Evolutionary conservation across 1,140 invertebrate species (phyloP).

Genomic region (Plectrocnemia conspersa): DNA sequence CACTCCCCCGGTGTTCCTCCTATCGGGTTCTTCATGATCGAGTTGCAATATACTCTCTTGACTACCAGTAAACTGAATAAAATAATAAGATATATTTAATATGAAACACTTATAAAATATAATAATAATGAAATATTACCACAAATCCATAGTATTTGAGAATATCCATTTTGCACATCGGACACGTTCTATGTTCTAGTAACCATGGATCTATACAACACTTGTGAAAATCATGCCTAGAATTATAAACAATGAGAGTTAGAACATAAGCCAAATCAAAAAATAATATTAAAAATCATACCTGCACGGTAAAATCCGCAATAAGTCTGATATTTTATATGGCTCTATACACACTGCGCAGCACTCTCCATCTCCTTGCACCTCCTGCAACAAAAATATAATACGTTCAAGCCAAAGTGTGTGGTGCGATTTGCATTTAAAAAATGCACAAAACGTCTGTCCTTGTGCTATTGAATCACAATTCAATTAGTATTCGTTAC

Average conservation of each 20-base stretch:
- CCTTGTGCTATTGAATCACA: too few species aligned
- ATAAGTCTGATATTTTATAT: constrained; percentile 77
- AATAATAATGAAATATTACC: constrained; percentile 44
- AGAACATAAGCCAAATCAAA: not conserved
- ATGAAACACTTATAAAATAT: constrained; percentile 1
- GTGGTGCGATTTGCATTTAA: too few species aligned
- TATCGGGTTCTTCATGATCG: constrained; percentile 55
- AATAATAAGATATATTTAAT: constrained; percentile 5
- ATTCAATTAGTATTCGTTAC: too few species aligned
- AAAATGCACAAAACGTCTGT: too few species aligned
- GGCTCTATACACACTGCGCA: constrained; percentile 90
- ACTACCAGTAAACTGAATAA: constrained; percentile 66
- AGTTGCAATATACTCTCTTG: constrained; percentile 73
- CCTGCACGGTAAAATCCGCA: constrained; percentile 84
- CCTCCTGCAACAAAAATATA: constrained; percentile 55
- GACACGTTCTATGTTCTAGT: constrained; percentile 86
- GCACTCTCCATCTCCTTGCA: constrained; percentile 77
- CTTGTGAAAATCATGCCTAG: constrained; percentile 92
- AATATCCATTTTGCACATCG: constrained; percentile 95
- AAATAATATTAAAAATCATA: constrained; percentile 47
- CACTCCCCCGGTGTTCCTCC: constrained; percentile 38
- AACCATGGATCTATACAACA: constrained; percentile 93
- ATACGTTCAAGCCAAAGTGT: not conserved
- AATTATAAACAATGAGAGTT: constrained; percentile 16
- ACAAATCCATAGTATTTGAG: constrained; percentile 86